Evolutionary conservation across 2,113 vertebrate species (phyloP).

Genomic region (Bos taurus): ARS-UCD2.0 NC_037328.1:58636001-58636500

Average conservation of each 20-base stretch:
- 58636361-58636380: background rate
- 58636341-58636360: background rate
- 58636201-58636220: slow-evolving; percentile 1
- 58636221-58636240: slow-evolving; percentile 19
- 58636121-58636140: slow-evolving; percentile 11
- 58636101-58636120: background rate
- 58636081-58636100: background rate
- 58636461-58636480: background rate
- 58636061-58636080: background rate
- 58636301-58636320: background rate
- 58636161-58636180: slow-evolving; percentile 6
- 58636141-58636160: slow-evolving; percentile 10
- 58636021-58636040: background rate
- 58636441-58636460: background rate
- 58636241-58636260: background rate
- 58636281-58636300: background rate
- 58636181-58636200: background rate
- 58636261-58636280: background rate
- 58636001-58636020: slow-evolving; percentile 25
- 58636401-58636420: background rate
- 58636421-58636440: background rate
- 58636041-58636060: background rate
- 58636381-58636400: background rate
- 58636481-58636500: background rate
- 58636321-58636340: background rate